phyloP scores from a whole-genome alignment of 2,797 vertebrate species.

The Agapornis canus region DNA sequence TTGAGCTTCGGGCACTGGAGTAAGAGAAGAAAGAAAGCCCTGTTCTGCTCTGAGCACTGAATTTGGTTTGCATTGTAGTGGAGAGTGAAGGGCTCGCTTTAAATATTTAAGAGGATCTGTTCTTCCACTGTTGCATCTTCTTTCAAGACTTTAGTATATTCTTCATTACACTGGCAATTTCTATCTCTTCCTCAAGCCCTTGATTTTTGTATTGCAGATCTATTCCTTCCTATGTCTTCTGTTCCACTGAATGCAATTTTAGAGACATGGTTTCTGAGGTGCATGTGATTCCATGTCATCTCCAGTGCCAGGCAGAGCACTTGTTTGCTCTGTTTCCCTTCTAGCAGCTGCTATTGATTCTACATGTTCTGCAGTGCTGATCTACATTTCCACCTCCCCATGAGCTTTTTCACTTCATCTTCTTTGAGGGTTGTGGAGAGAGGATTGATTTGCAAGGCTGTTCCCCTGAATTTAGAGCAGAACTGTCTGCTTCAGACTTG shows the following conservation, averaged over 20 bases:
- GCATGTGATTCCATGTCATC: rapidly evolving
- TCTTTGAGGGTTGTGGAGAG: background rate
- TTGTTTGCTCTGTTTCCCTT: background rate
- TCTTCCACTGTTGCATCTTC: background rate
- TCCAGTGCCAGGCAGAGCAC: background rate
- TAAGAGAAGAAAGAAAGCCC: background rate
- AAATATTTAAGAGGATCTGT: background rate
- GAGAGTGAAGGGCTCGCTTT: background rate
- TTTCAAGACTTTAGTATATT: background rate
- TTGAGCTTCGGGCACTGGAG: background rate
- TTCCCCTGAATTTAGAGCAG: background rate
- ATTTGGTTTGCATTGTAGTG: background rate
- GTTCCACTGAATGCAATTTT: background rate
- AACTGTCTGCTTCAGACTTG: background rate
- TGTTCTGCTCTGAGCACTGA: background rate
- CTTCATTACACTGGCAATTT: background rate
- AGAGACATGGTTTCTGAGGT: background rate
- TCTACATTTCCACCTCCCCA: background rate
- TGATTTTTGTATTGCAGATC: background rate
- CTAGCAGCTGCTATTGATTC: background rate
- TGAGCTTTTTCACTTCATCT: background rate
- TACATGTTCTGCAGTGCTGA: background rate
- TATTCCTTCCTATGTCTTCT: background rate
- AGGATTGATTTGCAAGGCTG: background rate
- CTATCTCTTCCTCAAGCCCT: background rate